phyloP scores from a whole-genome alignment of 1,140 invertebrate genomes.

The Thereuonema tuberculata region DNA sequence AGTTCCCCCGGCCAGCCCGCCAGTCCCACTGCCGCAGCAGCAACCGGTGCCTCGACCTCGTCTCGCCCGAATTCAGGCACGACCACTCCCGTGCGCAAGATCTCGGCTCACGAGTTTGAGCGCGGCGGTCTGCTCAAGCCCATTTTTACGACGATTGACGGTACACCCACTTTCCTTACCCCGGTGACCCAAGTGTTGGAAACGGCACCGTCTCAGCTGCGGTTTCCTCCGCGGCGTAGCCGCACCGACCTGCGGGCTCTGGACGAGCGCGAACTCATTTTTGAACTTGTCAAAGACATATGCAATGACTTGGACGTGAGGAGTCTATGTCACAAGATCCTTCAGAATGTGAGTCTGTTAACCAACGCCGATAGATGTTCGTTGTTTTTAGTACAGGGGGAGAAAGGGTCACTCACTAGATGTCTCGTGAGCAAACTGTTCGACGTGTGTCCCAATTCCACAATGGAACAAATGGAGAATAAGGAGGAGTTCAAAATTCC shows the following conservation, averaged over 20 bases:
- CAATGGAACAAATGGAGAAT: conserved; percentile 76
- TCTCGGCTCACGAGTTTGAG: conserved; percentile 91
- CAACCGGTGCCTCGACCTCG: too few relatives aligned
- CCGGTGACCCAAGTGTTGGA: too few relatives aligned
- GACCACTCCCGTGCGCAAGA: conserved; percentile 83
- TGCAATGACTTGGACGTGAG: conserved; percentile 89
- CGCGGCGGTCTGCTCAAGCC: conserved; percentile 76
- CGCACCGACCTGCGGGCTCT: conserved; percentile 69
- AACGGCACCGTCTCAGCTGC: conserved; percentile 14
- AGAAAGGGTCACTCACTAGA: conserved; percentile 29
- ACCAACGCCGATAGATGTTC: conserved; percentile 85
- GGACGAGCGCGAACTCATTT: conserved; percentile 88
- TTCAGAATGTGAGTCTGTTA: conserved; percentile 79
- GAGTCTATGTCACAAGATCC: conserved; percentile 86
- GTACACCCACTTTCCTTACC: conserved; percentile 73
- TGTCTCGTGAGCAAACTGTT: conserved; percentile 84
- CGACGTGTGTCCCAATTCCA: conserved; percentile 80
- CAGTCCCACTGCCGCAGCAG: conserved; percentile 20
- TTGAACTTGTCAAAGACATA: conserved; percentile 91
- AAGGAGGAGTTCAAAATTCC: conserved; percentile 83
- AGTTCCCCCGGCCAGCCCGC: conserved; percentile 20
- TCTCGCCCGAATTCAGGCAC: conserved; percentile 52
- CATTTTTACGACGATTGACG: conserved; percentile 78
- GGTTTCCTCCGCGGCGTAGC: conserved; percentile 17
- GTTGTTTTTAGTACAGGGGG: conserved; percentile 74